Evolutionary conservation across 2,888 invertebrate genomes (phyloP).

Genomic region (Orthosia gracilis): DNA sequence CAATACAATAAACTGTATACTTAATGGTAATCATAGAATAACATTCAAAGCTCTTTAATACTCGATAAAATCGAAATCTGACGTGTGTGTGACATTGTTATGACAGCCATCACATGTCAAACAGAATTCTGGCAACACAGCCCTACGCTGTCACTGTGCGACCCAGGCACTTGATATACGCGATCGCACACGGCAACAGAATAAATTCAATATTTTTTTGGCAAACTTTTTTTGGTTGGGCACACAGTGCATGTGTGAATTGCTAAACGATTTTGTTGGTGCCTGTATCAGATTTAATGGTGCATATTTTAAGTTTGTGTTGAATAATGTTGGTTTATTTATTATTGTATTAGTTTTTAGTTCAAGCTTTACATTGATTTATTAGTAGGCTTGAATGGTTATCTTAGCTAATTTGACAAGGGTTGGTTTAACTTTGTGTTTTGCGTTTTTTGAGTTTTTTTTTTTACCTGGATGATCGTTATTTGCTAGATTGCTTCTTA

Average conservation of each 20-base stretch:
- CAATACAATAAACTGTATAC: constrained; percentile 38
- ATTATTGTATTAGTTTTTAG: constrained; percentile 15
- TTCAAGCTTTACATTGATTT: background rate
- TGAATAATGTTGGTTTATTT: constrained; percentile 31
- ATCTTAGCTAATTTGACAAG: background rate
- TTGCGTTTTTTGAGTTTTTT: background rate
- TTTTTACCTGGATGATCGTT: background rate
- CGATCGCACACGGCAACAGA: constrained; percentile 55
- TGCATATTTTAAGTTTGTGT: constrained; percentile 39
- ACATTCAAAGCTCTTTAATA: constrained; percentile 56
- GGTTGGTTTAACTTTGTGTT: background rate
- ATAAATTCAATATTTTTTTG: constrained; percentile 65
- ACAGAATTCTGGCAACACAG: constrained; percentile 57
- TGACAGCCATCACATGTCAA: constrained; percentile 66
- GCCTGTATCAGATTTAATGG: constrained; percentile 34
- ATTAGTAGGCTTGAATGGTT: background rate
- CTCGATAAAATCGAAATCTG: constrained; percentile 64
- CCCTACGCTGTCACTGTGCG: constrained; percentile 62
- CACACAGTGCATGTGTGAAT: constrained; percentile 60
- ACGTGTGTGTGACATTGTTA: constrained; percentile 64
- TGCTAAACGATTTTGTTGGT: constrained; percentile 53
- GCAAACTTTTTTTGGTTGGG: constrained; percentile 45
- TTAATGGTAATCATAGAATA: constrained; percentile 54
- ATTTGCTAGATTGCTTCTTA: background rate
- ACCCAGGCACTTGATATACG: constrained; percentile 59